These are phyloP conservation scores for Terebella lapidaria DNA, from an alignment of 2,888 invertebrate genomes.

Conservation along the genomic window DNA sequence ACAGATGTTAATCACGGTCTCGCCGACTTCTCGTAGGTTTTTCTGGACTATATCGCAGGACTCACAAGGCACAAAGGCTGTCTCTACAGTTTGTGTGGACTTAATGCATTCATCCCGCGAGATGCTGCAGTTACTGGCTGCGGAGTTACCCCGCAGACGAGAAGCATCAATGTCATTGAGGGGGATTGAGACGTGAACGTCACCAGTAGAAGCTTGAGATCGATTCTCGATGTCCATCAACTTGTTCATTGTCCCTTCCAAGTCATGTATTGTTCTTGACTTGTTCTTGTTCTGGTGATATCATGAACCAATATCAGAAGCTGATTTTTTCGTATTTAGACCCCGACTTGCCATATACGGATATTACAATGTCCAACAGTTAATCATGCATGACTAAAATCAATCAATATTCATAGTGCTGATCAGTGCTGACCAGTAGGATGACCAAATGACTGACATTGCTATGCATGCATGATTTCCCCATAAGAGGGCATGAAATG, in stretches of 20 bases:
- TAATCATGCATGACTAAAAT: too few species aligned
- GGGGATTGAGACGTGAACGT: not conserved
- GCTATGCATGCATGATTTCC: too few species aligned
- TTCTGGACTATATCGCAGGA: constrained; percentile 48
- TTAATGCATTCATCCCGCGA: constrained; percentile 42
- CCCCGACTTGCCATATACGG: too few species aligned
- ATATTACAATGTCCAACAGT: too few species aligned
- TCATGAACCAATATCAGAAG: not conserved
- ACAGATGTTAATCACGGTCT: constrained; percentile 38
- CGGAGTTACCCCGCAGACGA: not conserved
- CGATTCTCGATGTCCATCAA: not conserved
- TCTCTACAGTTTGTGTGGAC: constrained; percentile 50
- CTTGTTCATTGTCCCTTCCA: constrained; percentile 33
- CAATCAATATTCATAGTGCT: too few species aligned
- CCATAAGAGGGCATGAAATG: too few species aligned
- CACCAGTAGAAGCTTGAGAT: not conserved
- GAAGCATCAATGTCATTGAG: constrained; percentile 1
- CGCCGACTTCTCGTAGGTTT: constrained; percentile 40
- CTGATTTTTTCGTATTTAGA: too few species aligned
- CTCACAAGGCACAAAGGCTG: constrained; percentile 52
- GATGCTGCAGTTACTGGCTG: not conserved
- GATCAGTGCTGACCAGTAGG: too few species aligned
- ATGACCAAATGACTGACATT: too few species aligned
- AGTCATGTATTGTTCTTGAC: constrained; percentile 32
- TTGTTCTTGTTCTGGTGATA: constrained; percentile 33